Conservation (phyloP, 2,888 invertebrate species). For the Pseudanteris insignis region DNA sequence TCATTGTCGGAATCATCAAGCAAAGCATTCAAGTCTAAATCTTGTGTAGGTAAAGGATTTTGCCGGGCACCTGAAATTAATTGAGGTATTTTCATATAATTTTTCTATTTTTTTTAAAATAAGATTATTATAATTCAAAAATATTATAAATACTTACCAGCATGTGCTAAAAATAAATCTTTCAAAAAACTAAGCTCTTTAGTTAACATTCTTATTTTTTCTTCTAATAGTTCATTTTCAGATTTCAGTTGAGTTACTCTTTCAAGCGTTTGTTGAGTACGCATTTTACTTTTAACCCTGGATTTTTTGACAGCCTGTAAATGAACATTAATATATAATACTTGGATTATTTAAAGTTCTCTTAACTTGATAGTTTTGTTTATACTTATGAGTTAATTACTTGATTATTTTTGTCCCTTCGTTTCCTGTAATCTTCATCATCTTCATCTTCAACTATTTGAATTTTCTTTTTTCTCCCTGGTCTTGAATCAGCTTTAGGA, state of each 20-base stretch:
- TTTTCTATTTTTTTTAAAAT: conserved; percentile 8
- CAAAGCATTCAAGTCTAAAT: conserved; percentile 60
- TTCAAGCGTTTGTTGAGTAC: conserved; percentile 80
- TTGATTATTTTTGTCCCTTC: conserved; percentile 82
- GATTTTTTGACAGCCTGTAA: conserved; percentile 83
- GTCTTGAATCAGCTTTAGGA: conserved; percentile 61
- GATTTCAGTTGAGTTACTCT: conserved; percentile 79
- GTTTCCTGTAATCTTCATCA: conserved; percentile 77
- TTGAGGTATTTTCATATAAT: no score
- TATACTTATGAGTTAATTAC: conserved; percentile 68
- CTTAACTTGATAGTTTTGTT: no score
- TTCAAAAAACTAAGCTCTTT: conserved; percentile 83
- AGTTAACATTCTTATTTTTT: conserved; percentile 82
- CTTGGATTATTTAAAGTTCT: not conserved
- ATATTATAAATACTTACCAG: conserved; percentile 71
- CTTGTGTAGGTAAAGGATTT: conserved; percentile 57
- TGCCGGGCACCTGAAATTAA: conserved; percentile 56
- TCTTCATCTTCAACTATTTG: conserved; percentile 73
- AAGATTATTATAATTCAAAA: not conserved
- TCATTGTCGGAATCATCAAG: conserved; percentile 51
- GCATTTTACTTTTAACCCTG: conserved; percentile 79
- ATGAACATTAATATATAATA: conserved; percentile 7
- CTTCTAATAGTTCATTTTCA: conserved; percentile 82
- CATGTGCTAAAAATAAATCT: conserved; percentile 83
- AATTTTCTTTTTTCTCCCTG: conserved; percentile 54